Base-by-base conservation (phyloP, 1,140 invertebrate species). In the Nautilus pompilius region DNA sequence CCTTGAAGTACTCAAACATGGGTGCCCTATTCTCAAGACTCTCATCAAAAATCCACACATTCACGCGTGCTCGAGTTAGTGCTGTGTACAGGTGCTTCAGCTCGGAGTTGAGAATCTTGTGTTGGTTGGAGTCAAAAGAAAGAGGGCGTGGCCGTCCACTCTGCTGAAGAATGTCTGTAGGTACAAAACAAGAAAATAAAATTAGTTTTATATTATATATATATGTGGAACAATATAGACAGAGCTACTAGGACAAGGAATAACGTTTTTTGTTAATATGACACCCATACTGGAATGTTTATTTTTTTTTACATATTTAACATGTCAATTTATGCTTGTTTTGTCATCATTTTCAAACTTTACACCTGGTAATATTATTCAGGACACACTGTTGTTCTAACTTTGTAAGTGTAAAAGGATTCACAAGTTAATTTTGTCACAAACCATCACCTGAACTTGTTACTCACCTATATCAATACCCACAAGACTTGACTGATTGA, bases 41-140 rank as follows among this genome's bases (percentile, higher is more conserved):
- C 57, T 72, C 65, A 58, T 79, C 77, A 73, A 79, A 79, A 10
- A 79, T 75, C 77, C 77, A 79, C n/a, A 79, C 72, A 65, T 79
- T 77, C 2, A 77, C 75, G 2, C 75, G 49, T 0, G 77, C 77
- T 29, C 75, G 56, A 0, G 76, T 77, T 28, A 80, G 33, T 4
- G 75, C 78, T 28, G 75, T 78, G 66, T 78, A 79, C 45, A 79
- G 54, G 28, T 75, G 69, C 48, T 77, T 77, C 28, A 79, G 61
- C 62, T 79, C 79, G 1, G 77, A 76, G 57, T 77, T 79, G 41
- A 80, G 63, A 34, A 80, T 62, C 48, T 79, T 79, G 67, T 80
- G 79, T 45, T 75, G 68, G 22, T 74, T 71, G 2, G 75, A 67
- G 64, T 78, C 70, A 73, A 80, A 80, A 45, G 63, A 36, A 17